A percentile compares a stretch with the other conserved stretches of the same genome.
phyloP scores from a whole-genome alignment of 2,113 vertebrate genomes.

The Polypterus bichir region DNA sequence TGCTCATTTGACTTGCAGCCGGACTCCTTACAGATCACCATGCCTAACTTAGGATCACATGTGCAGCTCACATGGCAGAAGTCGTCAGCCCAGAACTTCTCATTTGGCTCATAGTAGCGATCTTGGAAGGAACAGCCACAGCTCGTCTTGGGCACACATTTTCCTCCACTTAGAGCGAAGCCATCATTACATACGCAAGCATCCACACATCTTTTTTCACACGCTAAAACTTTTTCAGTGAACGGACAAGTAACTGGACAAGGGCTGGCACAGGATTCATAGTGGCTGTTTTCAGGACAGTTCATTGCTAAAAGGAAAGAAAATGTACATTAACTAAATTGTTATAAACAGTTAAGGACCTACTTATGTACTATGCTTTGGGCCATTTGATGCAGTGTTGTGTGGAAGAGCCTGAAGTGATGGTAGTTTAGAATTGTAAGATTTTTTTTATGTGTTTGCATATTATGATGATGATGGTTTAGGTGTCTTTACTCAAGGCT shows the following conservation, averaged over 20 bases:
- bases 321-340: no score
- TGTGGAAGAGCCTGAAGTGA: no score
- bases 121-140: constrained; percentile 45
- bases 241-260: constrained; percentile 39
- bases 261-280: constrained; percentile 35
- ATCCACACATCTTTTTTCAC: constrained; percentile 27
- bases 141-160: constrained; percentile 26
- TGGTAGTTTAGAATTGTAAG: no score
- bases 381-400: no score
- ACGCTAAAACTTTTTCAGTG: constrained; percentile 22
- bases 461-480: no score
- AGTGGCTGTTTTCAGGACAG: constrained; percentile 41
- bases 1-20: constrained; percentile 28
- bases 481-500: no score
- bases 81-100: constrained; percentile 42
- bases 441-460: no score
- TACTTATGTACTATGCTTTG: no score
- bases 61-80: constrained; percentile 28
- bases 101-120: constrained; percentile 33
- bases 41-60: constrained; percentile 27
- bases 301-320: constrained; percentile 27
- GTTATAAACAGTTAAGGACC: no score
- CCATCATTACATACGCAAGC: constrained; percentile 40
- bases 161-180: constrained; percentile 33
- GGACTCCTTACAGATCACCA: constrained; percentile 31